These are phyloP conservation scores for Conistra vaccinii DNA, from an alignment of 2,888 invertebrate species.

Conservation along the genomic window DNA sequence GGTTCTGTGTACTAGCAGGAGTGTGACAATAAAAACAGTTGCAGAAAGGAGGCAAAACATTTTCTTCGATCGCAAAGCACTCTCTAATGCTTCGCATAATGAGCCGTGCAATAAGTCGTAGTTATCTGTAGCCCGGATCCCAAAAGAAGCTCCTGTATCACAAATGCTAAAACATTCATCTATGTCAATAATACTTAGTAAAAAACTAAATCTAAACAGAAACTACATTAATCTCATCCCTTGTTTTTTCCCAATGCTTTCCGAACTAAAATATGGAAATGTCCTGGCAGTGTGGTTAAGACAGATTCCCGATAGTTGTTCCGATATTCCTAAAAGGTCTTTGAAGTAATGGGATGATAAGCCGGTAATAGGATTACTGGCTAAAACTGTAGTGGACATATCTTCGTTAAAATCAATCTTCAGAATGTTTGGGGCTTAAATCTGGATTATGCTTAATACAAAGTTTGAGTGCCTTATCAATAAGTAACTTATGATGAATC, in stretches of 20 bases:
- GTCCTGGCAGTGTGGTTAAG: constrained; percentile 20
- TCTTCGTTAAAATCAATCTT: constrained; percentile 39
- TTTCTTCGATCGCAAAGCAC: too few species aligned
- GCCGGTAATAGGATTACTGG: constrained; percentile 33
- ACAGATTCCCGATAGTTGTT: constrained; percentile 47
- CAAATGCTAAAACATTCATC: background rate
- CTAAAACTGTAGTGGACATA: constrained; percentile 20
- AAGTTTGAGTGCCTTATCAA: constrained; percentile 26
- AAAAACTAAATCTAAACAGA: background rate
- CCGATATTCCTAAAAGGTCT: constrained; percentile 22
- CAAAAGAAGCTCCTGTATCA: too few species aligned
- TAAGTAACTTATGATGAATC: constrained; percentile 10
- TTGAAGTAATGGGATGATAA: constrained; percentile 36
- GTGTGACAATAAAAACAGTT: too few species aligned
- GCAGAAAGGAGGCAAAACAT: too few species aligned
- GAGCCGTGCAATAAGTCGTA: too few species aligned
- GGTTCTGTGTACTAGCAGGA: too few species aligned
- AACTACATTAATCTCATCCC: constrained; percentile 6
- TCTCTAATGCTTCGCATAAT: too few species aligned
- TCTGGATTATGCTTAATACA: background rate
- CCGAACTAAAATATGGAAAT: constrained; percentile 42
- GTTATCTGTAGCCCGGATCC: too few species aligned
- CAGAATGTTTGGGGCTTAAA: constrained; percentile 6
- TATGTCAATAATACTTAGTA: background rate
- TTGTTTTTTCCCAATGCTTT: constrained; percentile 27